Conservation (phyloP, 1,140 invertebrate species). For the Philopotamus ludificatus region DNA sequence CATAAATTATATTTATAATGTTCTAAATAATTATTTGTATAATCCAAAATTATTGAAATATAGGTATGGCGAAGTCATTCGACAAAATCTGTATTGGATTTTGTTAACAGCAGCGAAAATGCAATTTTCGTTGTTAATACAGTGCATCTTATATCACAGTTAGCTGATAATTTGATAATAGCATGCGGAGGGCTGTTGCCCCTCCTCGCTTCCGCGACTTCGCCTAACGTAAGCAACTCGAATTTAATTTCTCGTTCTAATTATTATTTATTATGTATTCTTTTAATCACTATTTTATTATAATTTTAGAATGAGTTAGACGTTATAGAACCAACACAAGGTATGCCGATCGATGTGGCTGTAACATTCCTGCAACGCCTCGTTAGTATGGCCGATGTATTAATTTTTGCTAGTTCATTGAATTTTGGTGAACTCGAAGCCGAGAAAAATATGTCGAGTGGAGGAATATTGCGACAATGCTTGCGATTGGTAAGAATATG, state of each 20-base stretch:
- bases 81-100: constrained; percentile 95
- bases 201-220: constrained; percentile 94
- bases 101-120: constrained; percentile 97
- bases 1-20: constrained; percentile 20
- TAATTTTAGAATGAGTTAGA: constrained; percentile 94
- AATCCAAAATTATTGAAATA: neutral
- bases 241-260: too few relatives aligned
- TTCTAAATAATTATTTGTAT: neutral
- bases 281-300: too few relatives aligned
- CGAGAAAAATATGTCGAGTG: constrained; percentile 99
- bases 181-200: constrained; percentile 97
- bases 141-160: constrained; percentile 97
- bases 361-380: constrained; percentile 95
- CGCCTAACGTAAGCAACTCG: constrained; percentile 89
- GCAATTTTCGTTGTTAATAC: constrained; percentile 99
- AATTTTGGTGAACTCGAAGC: constrained; percentile 98
- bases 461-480: constrained; percentile 96
- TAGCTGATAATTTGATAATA: constrained; percentile 98
- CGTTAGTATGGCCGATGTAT: constrained; percentile 96
- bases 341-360: constrained; percentile 96
- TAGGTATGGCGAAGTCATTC: constrained; percentile 81
- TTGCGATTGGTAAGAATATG: constrained; percentile 89
- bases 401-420: constrained; percentile 95
- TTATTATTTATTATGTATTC: too few relatives aligned
- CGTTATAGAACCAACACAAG: constrained; percentile 97